Percentiles rank a stretch among this genome's conserved stretches.
These are phyloP conservation scores for Grammomys surdaster DNA, from an alignment of 2,113 vertebrate species.

Conservation along the genomic window DNA sequence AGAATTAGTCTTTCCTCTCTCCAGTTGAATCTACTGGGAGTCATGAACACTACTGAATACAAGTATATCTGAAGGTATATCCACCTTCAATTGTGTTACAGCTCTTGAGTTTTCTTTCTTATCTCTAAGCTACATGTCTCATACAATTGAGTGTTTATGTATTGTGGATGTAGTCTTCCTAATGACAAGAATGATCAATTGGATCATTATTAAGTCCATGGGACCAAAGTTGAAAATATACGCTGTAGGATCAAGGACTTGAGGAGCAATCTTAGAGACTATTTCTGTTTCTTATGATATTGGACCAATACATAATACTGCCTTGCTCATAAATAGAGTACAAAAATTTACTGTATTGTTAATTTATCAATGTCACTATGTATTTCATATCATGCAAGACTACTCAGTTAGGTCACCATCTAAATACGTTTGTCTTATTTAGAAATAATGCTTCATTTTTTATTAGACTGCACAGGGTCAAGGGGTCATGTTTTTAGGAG, in stretches of 20 bases:
- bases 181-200: not conserved
- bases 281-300: not conserved
- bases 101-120: not conserved
- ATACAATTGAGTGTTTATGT: not conserved
- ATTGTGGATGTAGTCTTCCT: not conserved
- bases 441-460: not conserved
- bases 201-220: not conserved
- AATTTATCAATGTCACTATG: not conserved
- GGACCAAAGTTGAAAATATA: not conserved
- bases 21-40: not conserved
- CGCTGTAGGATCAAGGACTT: not conserved
- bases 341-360: not conserved
- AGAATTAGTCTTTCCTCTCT: not conserved
- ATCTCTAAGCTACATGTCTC: not conserved
- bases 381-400: not conserved
- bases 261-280: too few relatives aligned
- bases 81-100: not conserved
- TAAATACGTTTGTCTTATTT: not conserved
- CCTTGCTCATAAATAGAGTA: not conserved
- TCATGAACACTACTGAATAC: too few relatives aligned
- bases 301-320: fast-evolving
- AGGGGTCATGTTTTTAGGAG: not conserved
- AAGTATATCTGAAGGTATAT: not conserved
- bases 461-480: not conserved
- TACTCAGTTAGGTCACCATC: not conserved